Evolutionary conservation across 2,797 vertebrate genomes (phyloP).

Genomic region (Ambastaia sidthimunki): DNA sequence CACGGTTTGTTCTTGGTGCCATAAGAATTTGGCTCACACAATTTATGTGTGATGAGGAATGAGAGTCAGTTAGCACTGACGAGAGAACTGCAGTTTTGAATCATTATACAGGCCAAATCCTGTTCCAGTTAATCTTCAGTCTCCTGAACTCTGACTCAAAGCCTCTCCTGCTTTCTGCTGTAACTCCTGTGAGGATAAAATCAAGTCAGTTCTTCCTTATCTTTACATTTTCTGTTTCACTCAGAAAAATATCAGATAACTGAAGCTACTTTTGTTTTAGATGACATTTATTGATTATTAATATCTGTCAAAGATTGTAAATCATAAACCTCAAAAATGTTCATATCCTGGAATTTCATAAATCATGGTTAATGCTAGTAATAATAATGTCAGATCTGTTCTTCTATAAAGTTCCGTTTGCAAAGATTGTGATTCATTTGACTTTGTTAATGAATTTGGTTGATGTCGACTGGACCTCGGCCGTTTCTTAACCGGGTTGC

Average conservation of each 20-base stretch:
- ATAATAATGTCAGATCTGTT: not conserved
- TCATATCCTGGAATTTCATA: too few relatives aligned
- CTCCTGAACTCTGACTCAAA: not conserved
- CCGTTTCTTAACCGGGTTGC: conserved; percentile 30
- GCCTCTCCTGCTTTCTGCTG: too few relatives aligned
- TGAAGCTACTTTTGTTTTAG: too few relatives aligned
- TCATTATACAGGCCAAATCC: not conserved
- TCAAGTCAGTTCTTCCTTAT: too few relatives aligned
- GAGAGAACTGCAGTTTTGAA: not conserved
- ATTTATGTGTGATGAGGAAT: not conserved
- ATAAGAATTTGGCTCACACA: not conserved
- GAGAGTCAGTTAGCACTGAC: not conserved
- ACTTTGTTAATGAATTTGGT: conserved; percentile 45
- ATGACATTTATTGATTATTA: too few relatives aligned
- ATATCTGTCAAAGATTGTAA: too few relatives aligned
- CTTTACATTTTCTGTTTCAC: too few relatives aligned
- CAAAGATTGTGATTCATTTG: not conserved
- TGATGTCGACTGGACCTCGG: conserved; percentile 30
- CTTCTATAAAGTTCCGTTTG: not conserved
- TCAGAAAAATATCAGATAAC: too few relatives aligned
- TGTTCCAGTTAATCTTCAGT: not conserved
- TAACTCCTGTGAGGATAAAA: too few relatives aligned
- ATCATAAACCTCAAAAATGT: too few relatives aligned
- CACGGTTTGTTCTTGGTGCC: conserved; percentile 3
- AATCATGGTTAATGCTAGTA: too few relatives aligned